Evolutionary conservation across 2,113 vertebrate genomes (phyloP).

Genomic region (Tretioscincus oriximinensis): DNA sequence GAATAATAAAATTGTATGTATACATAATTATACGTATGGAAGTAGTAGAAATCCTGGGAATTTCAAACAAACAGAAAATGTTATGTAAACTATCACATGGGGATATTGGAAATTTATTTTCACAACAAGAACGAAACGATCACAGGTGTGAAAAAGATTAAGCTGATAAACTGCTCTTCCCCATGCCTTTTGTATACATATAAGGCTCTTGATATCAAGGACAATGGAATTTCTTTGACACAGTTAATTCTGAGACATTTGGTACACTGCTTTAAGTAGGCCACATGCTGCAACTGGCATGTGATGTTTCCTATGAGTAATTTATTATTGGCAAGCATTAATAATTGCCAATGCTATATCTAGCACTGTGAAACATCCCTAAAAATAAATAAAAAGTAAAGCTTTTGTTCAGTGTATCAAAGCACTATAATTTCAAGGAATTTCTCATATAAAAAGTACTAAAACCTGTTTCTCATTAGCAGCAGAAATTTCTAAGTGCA

Average conservation of each 20-base stretch:
- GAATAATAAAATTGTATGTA: too few species aligned
- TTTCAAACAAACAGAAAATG: too few species aligned
- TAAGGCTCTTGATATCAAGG: not conserved
- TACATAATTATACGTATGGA: too few species aligned
- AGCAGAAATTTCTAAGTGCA: conserved; percentile 33
- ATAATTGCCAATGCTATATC: conserved; percentile 6
- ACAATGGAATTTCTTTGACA: not conserved
- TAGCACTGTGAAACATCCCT: not conserved
- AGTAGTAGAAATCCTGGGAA: too few species aligned
- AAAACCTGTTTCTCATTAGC: conserved; percentile 11
- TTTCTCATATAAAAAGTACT: conserved; percentile 33
- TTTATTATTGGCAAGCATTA: not conserved
- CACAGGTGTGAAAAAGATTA: not conserved
- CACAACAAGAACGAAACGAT: not conserved
- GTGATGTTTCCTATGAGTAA: conserved; percentile 3
- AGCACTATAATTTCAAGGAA: not conserved
- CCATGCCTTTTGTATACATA: not conserved
- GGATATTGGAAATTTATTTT: not conserved
- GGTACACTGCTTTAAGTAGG: not conserved
- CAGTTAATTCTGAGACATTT: conserved; percentile 1
- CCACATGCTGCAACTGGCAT: not conserved
- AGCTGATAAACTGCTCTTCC: conserved; percentile 6
- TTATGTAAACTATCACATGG: not conserved
- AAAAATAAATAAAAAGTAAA: fast-evolving
- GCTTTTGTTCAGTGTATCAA: not conserved